These are phyloP conservation scores for Choreutis nemorana DNA, from an alignment of 2,888 invertebrate species.

Conservation along the genomic window DNA sequence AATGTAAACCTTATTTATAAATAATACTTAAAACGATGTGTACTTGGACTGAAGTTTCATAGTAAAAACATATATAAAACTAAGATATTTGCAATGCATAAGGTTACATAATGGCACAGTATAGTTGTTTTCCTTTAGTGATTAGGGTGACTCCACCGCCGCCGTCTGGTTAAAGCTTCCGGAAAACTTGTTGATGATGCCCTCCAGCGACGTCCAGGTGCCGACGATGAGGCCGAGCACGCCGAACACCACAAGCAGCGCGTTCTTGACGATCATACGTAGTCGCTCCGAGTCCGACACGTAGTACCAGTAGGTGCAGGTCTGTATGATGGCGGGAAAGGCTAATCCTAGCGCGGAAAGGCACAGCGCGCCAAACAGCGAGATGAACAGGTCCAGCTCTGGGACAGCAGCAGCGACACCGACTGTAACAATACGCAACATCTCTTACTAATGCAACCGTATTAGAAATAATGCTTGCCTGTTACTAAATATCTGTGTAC, in stretches of 20 bases:
- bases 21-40: no score
- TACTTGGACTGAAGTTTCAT: no score
- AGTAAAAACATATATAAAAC: no score
- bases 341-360: constrained; percentile 88
- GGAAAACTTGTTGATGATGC: constrained; percentile 68
- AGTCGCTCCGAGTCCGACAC: constrained; percentile 60
- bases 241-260: constrained; percentile 70
- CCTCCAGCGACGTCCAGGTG: constrained; percentile 72
- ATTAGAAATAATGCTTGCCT: no score
- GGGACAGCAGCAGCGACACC: constrained; percentile 86
- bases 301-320: constrained; percentile 81
- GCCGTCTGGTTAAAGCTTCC: no score
- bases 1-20: no score
- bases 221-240: constrained; percentile 73
- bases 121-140: no score
- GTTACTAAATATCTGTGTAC: no score
- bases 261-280: constrained; percentile 69
- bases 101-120: no score
- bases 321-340: constrained; percentile 89
- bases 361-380: constrained; percentile 88
- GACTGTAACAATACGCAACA: constrained; percentile 64
- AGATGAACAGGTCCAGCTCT: constrained; percentile 81
- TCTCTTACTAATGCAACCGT: no score
- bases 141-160: no score
- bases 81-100: no score